Evolutionary conservation across 2,888 invertebrate species (phyloP), one percentile per base, ranked within the genome.

Genomic region (Campaea margaritaria): DNA sequence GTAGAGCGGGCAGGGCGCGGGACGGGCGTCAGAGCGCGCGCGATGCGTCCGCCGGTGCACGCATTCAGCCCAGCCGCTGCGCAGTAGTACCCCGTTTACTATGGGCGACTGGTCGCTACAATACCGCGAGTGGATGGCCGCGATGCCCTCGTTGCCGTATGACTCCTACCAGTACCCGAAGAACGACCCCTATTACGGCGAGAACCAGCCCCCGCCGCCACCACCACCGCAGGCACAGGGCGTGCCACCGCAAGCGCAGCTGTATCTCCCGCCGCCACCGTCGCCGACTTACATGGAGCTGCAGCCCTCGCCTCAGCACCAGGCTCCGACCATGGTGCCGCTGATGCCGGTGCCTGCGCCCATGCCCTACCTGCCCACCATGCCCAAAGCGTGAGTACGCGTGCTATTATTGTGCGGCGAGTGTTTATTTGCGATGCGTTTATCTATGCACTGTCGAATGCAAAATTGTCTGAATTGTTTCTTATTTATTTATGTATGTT

Each of bases 31-130:
- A 86, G 87, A 86, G 83, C 76, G 84, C 86, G 79, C 81, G 79
- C 84, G 85, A 76, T 83, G 78, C 79, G 83, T 74, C 68, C 75
- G 73, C 73, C 69, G 79, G 67, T 85, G 83, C 87, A 87, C 88
- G 85, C 76, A 82, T 85, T 69, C 75, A 73, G 61, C 72, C 47
- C 58, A 31, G 31, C 31, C 31, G 31, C 73, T 71, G 78, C 82
- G 79, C 75, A 85, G 72, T 82, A 76, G 41, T 69, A 51, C 51
- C 49, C 67, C 68, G 70, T 54, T 60, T 58, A 75, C 70, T 61
- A 86, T 86, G 86, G 79, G 78, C 56, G 83, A 86, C 54, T 82
- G 85, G 84, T 78, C 83, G 44, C 59, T 79, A 51, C 70, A 75
- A 54, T 73, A 81, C 42, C 73, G 69, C 61, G 78, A 82, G 55